Conservation (phyloP, 2,888 invertebrate genomes). For the Eucriotettix oculatus region DNA sequence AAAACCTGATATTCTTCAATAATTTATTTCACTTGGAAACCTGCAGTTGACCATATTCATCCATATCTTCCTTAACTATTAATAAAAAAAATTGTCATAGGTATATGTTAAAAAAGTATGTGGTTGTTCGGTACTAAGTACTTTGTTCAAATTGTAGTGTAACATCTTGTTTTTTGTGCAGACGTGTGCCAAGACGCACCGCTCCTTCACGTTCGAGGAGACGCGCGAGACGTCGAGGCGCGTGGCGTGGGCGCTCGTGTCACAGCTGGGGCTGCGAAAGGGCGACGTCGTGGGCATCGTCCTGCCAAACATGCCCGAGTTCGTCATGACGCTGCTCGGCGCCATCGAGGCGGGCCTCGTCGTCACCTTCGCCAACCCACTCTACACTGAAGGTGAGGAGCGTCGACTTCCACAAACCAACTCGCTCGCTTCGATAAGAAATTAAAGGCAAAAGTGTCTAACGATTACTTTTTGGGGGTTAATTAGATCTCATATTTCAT, state of each 20-base stretch:
- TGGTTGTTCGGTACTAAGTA: too few species aligned
- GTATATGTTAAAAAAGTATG: too few species aligned
- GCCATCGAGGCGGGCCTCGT: conserved; percentile 46
- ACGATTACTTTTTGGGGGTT: too few species aligned
- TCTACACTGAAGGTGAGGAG: conserved; percentile 43
- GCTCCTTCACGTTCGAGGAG: conserved; percentile 46
- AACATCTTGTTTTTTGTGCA: too few species aligned
- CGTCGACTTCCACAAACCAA: neutral
- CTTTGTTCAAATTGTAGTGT: too few species aligned
- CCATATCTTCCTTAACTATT: too few species aligned
- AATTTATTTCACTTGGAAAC: too few species aligned
- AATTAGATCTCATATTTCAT: too few species aligned
- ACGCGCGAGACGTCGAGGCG: conserved; percentile 35
- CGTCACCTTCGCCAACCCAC: conserved; percentile 51
- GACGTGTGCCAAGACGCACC: conserved; percentile 51
- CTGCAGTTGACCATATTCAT: too few species aligned
- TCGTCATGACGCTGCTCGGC: conserved; percentile 44
- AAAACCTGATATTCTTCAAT: too few species aligned
- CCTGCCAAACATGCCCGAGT: conserved; percentile 55
- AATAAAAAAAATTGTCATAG: too few species aligned
- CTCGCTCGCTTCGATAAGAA: neutral
- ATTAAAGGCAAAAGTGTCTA: neutral
- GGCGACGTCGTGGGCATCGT: conserved; percentile 49
- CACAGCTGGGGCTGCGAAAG: conserved; percentile 35
- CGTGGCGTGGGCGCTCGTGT: conserved; percentile 38